Conservation (phyloP, 2,888 invertebrate species). For the Pammene fasciana region DNA sequence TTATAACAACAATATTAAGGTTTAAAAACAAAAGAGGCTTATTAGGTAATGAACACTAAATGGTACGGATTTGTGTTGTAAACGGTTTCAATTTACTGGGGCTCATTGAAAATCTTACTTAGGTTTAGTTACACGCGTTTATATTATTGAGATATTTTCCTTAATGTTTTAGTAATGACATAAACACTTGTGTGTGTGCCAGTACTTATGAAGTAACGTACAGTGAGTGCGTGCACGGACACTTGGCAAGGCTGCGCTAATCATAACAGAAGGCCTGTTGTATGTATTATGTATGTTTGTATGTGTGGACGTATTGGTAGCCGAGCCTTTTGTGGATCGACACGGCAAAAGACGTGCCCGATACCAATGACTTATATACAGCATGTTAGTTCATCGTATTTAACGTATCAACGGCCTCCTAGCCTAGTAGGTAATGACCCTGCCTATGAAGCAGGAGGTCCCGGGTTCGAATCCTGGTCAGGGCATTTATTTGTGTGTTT, state of each 20-base stretch:
- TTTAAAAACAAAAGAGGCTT: background rate
- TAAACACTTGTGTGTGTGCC: conserved; percentile 37
- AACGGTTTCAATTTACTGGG: background rate
- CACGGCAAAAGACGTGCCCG: background rate
- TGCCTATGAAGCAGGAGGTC: no score
- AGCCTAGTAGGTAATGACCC: no score
- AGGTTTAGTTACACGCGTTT: background rate
- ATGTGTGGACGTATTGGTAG: conserved; percentile 8
- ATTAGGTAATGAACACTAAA: background rate
- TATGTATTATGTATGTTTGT: background rate
- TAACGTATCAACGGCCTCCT: no score
- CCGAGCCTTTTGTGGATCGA: conserved; percentile 8
- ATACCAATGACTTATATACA: conserved; percentile 3
- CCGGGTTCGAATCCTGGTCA: no score
- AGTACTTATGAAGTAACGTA: conserved; percentile 49
- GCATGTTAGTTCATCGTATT: no score
- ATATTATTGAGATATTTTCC: background rate
- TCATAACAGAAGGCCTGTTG: conserved; percentile 56
- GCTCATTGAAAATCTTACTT: background rate
- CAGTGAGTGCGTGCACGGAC: conserved; percentile 56
- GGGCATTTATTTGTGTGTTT: no score
- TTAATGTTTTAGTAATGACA: background rate
- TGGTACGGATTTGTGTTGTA: no score
- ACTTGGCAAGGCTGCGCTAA: conserved; percentile 64
- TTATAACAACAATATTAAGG: background rate